Conservation (phyloP, 2,888 invertebrate species). For the Cylloceria caligata region DNA sequence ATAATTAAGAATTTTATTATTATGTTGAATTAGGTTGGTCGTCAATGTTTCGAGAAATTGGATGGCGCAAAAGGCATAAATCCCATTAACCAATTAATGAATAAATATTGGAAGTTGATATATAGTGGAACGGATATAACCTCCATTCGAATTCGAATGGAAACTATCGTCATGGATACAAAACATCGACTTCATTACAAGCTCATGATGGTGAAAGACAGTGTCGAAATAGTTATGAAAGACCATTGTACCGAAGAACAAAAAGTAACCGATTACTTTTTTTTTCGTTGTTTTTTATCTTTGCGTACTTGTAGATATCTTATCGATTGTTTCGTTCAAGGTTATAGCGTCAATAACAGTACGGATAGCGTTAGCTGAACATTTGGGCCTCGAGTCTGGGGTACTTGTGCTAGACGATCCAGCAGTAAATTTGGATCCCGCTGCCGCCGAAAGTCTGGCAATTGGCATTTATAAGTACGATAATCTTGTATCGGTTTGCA, state of each 20-base stretch:
- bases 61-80: too few species aligned
- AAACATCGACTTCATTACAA: constrained; percentile 88
- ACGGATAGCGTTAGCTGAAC: constrained; percentile 98
- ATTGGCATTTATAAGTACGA: constrained; percentile 87
- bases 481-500: not conserved
- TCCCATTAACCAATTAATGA: constrained; percentile 95
- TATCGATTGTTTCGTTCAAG: constrained; percentile 80
- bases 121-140: constrained; percentile 98
- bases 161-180: constrained; percentile 85
- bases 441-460: constrained; percentile 94
- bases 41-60: too few species aligned
- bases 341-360: constrained; percentile 97
- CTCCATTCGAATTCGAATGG: constrained; percentile 95
- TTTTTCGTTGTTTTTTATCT: too few species aligned
- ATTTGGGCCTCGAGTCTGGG: constrained; percentile 97
- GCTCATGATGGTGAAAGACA: constrained; percentile 96
- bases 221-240: constrained; percentile 97
- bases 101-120: constrained; percentile 92
- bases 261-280: constrained; percentile 87
- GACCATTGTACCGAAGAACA: constrained; percentile 99
- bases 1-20: too few species aligned
- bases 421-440: constrained; percentile 97
- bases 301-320: too few species aligned
- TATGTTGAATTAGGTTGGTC: too few species aligned
- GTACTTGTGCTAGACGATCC: constrained; percentile 99